Conservation (phyloP, 2,113 vertebrate genomes). For the Hemibagrus wyckioides region DNA sequence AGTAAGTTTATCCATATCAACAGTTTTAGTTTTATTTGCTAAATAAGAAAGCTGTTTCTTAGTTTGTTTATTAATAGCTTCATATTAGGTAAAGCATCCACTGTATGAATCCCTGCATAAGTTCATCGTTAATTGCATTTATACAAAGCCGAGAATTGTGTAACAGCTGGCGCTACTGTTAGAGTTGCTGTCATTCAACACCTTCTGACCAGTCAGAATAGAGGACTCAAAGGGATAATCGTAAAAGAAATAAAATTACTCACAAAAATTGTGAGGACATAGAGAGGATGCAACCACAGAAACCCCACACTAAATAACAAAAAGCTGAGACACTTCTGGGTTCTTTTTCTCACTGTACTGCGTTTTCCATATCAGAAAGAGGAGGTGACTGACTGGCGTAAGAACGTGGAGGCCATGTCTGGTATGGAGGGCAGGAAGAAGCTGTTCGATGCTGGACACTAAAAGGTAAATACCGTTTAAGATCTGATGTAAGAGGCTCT, state of each 20-base stretch:
- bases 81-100: too few relatives aligned
- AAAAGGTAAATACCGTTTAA: slow-evolving; percentile 25
- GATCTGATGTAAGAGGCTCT: not conserved
- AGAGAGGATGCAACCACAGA: not conserved
- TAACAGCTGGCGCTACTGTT: not conserved
- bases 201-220: not conserved
- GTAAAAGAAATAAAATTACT: not conserved
- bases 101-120: too few relatives aligned
- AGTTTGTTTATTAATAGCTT: too few relatives aligned
- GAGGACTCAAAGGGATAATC: not conserved
- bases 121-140: not conserved
- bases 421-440: slow-evolving; percentile 72
- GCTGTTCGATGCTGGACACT: slow-evolving; percentile 62
- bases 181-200: not conserved
- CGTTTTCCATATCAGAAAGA: slow-evolving; percentile 51
- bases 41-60: too few relatives aligned
- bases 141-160: not conserved
- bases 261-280: not conserved
- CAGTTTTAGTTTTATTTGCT: too few relatives aligned
- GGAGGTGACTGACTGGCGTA: slow-evolving; percentile 70
- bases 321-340: not conserved
- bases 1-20: too few relatives aligned
- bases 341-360: not conserved
- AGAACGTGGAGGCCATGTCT: slow-evolving; percentile 71
- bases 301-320: not conserved